These are phyloP conservation scores for Spongilla lacustris DNA, from an alignment of 37 sponge, comb jelly and placozoan species.

Conservation along the genomic window DNA sequence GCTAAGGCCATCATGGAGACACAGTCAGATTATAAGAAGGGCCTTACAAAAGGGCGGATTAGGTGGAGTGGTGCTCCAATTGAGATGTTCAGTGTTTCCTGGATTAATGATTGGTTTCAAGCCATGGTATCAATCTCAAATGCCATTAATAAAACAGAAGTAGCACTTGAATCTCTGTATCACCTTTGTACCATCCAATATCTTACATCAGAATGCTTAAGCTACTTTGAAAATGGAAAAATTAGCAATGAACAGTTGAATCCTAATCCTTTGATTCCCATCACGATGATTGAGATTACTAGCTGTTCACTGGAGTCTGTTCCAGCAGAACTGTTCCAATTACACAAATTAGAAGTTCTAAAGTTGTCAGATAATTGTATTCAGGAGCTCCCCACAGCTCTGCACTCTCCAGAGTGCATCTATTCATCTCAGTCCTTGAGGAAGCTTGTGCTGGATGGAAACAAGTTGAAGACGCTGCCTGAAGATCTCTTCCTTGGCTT, in stretches of 20 bases:
- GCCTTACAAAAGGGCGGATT: neutral
- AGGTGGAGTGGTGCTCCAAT: conserved; percentile 45
- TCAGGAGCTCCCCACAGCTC: conserved; percentile 29
- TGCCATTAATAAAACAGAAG: neutral
- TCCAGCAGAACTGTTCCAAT: conserved; percentile 61
- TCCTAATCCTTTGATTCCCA: neutral
- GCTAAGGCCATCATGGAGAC: neutral
- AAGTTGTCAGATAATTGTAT: conserved; percentile 55
- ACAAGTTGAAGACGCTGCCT: conserved; percentile 52
- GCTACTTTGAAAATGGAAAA: too few species aligned
- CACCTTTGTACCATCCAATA: too few species aligned
- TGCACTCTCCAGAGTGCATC: neutral
- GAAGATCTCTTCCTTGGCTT: conserved; percentile 43
- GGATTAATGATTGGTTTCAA: conserved; percentile 32
- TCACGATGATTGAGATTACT: neutral
- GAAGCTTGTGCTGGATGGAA: conserved; percentile 49
- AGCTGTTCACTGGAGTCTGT: conserved; percentile 4
- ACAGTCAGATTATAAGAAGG: neutral
- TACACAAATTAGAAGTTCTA: conserved; percentile 35
- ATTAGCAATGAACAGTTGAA: neutral
- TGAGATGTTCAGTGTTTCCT: conserved; percentile 1
- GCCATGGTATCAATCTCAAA: conserved; percentile 37
- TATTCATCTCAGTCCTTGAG: conserved; percentile 25
- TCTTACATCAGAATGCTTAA: too few species aligned
- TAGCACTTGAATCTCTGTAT: too few species aligned